These are phyloP conservation scores for Eristalis arbustorum DNA, from an alignment of 2,888 invertebrate species.

Conservation along the genomic window DNA sequence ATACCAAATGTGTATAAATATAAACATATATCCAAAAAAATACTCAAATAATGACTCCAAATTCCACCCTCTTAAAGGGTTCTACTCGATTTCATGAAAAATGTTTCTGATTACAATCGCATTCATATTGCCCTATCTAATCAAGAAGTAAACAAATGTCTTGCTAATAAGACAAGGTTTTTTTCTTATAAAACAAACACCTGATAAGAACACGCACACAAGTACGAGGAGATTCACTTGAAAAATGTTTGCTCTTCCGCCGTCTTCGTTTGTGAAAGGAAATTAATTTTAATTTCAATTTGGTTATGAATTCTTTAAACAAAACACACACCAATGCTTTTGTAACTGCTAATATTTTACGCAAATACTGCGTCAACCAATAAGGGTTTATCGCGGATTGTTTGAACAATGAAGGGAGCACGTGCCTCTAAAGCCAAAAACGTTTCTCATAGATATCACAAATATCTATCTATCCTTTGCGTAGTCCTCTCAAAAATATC, in stretches of 20 bases:
- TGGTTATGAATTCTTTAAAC: not conserved
- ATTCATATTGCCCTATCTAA: slow-evolving; percentile 1
- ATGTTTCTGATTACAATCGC: not conserved
- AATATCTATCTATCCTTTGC: not conserved
- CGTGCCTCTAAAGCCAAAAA: not conserved
- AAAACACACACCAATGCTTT: not conserved
- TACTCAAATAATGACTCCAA: not conserved
- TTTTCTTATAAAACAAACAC: not conserved
- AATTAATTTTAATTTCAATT: not conserved
- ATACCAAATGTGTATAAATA: not conserved
- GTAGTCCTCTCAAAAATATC: too few species aligned
- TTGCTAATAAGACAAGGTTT: not conserved
- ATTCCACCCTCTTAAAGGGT: not conserved
- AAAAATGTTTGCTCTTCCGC: not conserved
- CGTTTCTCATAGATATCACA: not conserved
- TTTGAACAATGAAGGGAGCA: too few species aligned
- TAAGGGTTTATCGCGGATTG: too few species aligned
- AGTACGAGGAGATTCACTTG: not conserved
- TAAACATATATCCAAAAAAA: not conserved
- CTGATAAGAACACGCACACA: not conserved
- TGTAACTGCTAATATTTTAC: too few species aligned
- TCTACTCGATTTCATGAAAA: not conserved
- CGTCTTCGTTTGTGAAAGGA: too few species aligned
- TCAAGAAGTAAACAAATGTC: slow-evolving; percentile 17
- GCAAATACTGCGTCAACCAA: too few species aligned